These are phyloP conservation scores for Xanthia icteritia DNA, from an alignment of 2,888 invertebrate genomes.

Conservation along the genomic window DNA sequence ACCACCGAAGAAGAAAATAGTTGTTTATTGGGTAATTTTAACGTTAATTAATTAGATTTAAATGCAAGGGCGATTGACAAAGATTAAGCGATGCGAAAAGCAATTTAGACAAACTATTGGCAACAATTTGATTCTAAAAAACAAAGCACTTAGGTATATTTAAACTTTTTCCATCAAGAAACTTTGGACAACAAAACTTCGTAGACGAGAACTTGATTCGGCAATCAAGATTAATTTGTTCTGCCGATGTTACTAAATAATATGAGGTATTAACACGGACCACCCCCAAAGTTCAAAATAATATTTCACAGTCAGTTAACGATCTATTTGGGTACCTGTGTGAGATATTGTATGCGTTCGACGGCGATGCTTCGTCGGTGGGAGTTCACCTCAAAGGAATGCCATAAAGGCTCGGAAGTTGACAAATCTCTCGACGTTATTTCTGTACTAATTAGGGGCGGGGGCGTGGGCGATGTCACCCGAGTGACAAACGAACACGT, in stretches of 20 bases:
- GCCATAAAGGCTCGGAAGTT: constrained; percentile 87
- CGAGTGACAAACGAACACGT: constrained; percentile 80
- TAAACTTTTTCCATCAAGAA: constrained; percentile 67
- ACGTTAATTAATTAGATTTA: constrained; percentile 33
- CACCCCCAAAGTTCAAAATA: constrained; percentile 81
- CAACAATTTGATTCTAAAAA: constrained; percentile 60
- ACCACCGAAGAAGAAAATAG: neutral
- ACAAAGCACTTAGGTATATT: constrained; percentile 61
- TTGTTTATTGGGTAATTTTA: neutral
- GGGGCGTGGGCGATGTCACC: constrained; percentile 81
- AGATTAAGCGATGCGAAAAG: constrained; percentile 49
- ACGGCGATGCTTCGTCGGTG: constrained; percentile 71
- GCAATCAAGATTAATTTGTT: constrained; percentile 67
- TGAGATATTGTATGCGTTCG: constrained; percentile 70
- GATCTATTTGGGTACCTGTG: constrained; percentile 82
- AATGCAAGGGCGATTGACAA: constrained; percentile 47
- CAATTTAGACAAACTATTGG: constrained; percentile 59
- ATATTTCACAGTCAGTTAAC: constrained; percentile 86
- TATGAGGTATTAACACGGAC: constrained; percentile 71
- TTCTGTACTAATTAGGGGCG: constrained; percentile 89
- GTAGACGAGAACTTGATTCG: constrained; percentile 67
- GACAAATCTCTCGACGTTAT: constrained; percentile 88
- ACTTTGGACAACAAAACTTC: constrained; percentile 66
- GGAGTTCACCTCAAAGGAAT: constrained; percentile 84
- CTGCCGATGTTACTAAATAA: constrained; percentile 64